Conservation (phyloP, 1,140 invertebrate species). For the Drosophila ogumai region DNA sequence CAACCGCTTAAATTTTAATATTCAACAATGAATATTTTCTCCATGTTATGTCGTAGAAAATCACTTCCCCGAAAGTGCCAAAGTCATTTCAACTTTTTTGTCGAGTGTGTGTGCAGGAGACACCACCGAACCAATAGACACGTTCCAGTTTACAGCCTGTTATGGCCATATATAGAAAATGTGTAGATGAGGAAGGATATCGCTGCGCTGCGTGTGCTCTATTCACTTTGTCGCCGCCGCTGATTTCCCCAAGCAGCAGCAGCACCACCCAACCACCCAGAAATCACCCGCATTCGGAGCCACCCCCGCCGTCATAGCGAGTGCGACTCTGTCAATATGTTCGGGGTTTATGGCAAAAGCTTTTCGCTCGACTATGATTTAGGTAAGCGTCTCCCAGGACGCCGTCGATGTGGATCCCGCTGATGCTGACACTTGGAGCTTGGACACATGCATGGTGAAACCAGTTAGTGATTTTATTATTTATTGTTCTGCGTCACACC, state of each 20-base stretch:
- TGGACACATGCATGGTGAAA: conserved; percentile 37
- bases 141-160: conserved; percentile 36
- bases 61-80: background rate
- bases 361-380: conserved; percentile 71
- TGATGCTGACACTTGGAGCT: conserved; percentile 40
- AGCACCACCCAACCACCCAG: background rate
- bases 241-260: conserved; percentile 75
- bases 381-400: conserved; percentile 63
- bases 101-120: conserved; percentile 13
- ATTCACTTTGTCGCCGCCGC: conserved; percentile 56
- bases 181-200: conserved; percentile 10
- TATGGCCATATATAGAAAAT: conserved; percentile 14
- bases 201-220: conserved; percentile 26
- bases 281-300: too few species aligned
- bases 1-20: background rate
- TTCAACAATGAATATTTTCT: background rate
- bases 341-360: conserved; percentile 61
- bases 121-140: conserved; percentile 28
- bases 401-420: conserved; percentile 25
- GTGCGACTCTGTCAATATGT: conserved; percentile 72
- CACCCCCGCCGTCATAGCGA: conserved; percentile 23
- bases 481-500: conserved; percentile 64
- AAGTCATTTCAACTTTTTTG: conserved; percentile 19
- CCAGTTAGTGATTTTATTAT: conserved; percentile 77
- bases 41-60: background rate